These are phyloP conservation scores for Meganola albula DNA, from an alignment of 2,888 invertebrate genomes.

Conservation along the genomic window DNA sequence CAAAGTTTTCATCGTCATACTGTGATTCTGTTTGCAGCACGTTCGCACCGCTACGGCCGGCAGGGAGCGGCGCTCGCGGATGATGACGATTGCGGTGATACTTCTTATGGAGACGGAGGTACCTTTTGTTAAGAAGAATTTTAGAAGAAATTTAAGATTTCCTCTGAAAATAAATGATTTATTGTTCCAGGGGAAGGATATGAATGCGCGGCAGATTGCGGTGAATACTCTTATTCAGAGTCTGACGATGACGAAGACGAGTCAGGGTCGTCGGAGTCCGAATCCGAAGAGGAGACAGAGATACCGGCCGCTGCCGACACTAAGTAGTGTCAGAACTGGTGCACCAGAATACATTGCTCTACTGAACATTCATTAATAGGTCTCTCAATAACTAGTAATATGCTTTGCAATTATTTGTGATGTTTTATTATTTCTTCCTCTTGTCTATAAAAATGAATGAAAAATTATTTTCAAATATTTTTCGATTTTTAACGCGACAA, in stretches of 20 bases:
- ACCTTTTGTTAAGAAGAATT: constrained; percentile 45
- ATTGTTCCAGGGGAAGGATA: constrained; percentile 59
- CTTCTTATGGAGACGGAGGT: constrained; percentile 46
- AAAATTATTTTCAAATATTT: no score
- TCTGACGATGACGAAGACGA: constrained; percentile 28
- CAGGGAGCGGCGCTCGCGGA: constrained; percentile 84
- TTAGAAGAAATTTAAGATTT: neutral
- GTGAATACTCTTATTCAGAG: constrained; percentile 49
- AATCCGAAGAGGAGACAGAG: neutral
- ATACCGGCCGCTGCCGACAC: neutral
- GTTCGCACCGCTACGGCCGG: constrained; percentile 92
- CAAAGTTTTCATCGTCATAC: no score
- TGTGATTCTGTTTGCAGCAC: constrained; percentile 66
- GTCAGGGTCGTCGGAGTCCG: constrained; percentile 1
- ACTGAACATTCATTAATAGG: no score
- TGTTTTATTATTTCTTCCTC: no score
- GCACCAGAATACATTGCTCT: no score
- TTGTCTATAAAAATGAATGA: no score
- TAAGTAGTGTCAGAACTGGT: no score
- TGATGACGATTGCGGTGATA: constrained; percentile 78
- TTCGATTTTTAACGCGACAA: no score
- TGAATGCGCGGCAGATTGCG: constrained; percentile 61
- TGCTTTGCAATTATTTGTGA: no score
- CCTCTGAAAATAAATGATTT: neutral
- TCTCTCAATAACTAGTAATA: no score